Evolutionary conservation across 2,113 vertebrate species (phyloP).

Genomic region (Spea multiplicata): DNA sequence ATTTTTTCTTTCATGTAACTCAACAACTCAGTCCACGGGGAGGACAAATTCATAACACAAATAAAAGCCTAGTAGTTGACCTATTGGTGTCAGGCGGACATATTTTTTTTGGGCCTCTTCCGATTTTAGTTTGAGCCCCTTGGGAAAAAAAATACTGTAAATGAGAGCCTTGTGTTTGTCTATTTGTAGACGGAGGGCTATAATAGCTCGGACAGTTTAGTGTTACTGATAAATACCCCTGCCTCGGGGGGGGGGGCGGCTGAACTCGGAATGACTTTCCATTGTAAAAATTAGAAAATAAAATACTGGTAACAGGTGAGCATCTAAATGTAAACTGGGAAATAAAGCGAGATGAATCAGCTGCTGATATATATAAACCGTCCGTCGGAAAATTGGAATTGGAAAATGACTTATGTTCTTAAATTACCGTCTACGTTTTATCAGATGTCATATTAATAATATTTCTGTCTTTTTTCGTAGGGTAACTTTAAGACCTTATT

Average conservation of each 20-base stretch:
- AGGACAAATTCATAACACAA: too few relatives aligned
- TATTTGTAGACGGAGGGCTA: slow-evolving; percentile 25
- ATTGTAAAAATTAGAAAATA: slow-evolving; percentile 50
- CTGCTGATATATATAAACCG: too few relatives aligned
- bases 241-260: too few relatives aligned
- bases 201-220: slow-evolving; percentile 17
- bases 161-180: slow-evolving; percentile 16
- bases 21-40: too few relatives aligned
- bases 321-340: slow-evolving; percentile 66
- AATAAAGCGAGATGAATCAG: slow-evolving; percentile 34
- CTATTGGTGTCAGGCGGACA: slow-evolving; percentile 51
- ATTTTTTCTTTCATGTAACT: too few relatives aligned
- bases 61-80: slow-evolving; percentile 35
- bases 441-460: too few relatives aligned
- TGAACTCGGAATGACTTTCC: slow-evolving; percentile 51
- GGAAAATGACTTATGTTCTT: too few relatives aligned
- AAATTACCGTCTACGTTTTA: too few relatives aligned
- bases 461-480: too few relatives aligned
- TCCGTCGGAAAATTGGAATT: too few relatives aligned
- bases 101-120: slow-evolving; percentile 49
- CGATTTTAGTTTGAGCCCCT: slow-evolving; percentile 50
- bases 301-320: slow-evolving; percentile 66
- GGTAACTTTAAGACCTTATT: too few relatives aligned
- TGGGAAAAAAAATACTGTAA: slow-evolving; percentile 6
- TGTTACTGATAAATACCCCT: neutral